phyloP scores from a whole-genome alignment of 2,797 vertebrate species.

The Sebastes aleutianus region DNA sequence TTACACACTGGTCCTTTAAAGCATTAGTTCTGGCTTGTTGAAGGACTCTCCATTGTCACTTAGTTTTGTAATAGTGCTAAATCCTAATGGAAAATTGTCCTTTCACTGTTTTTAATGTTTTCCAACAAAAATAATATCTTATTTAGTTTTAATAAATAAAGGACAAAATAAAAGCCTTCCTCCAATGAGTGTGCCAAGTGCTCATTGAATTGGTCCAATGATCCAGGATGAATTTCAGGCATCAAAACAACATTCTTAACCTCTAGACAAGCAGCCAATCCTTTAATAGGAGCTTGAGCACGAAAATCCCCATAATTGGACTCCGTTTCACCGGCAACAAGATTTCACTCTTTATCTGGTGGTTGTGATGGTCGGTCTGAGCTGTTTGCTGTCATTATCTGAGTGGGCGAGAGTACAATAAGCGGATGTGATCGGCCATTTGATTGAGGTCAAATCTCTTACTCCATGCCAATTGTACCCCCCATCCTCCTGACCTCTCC shows the following conservation, averaged over 20 bases:
- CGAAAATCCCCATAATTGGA: constrained; percentile 15
- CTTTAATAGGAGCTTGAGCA: background rate
- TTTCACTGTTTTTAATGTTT: background rate
- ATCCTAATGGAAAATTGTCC: background rate
- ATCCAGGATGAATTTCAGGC: background rate
- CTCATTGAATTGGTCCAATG: background rate
- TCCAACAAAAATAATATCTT: background rate
- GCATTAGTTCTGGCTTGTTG: background rate
- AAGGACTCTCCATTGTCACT: background rate
- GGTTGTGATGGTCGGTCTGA: constrained; percentile 4
- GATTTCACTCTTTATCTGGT: constrained; percentile 26
- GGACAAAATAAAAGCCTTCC: background rate
- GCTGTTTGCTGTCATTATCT: constrained; percentile 55
- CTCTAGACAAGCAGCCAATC: background rate
- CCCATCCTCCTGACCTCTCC: constrained; percentile 50
- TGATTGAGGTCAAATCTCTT: constrained; percentile 77
- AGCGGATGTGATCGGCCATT: constrained; percentile 53
- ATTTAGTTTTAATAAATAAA: background rate
- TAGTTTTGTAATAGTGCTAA: background rate
- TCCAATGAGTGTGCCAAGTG: background rate
- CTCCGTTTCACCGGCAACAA: background rate
- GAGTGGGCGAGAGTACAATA: constrained; percentile 56
- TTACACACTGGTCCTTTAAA: background rate
- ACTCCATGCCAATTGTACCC: constrained; percentile 29
- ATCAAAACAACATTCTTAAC: constrained; percentile 3